These are phyloP conservation scores for Nothoprocta pentlandii DNA, from an alignment of 2,113 vertebrate species.

Conservation along the genomic window DNA sequence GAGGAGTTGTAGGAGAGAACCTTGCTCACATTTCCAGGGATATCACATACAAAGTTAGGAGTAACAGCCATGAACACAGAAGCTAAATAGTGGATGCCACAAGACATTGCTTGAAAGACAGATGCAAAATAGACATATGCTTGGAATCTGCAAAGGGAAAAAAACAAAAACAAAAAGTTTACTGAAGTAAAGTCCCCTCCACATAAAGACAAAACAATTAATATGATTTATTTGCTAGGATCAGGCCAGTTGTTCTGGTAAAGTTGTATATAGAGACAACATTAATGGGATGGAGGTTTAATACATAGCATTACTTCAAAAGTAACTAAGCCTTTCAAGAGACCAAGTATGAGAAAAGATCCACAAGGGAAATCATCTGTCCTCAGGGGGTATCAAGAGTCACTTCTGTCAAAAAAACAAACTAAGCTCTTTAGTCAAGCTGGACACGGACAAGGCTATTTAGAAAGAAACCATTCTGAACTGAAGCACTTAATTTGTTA, in stretches of 20 bases:
- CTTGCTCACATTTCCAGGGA: slow-evolving; percentile 83
- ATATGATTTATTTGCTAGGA: not conserved
- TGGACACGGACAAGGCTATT: not conserved
- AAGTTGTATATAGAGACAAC: not conserved
- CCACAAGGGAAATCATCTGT: not conserved
- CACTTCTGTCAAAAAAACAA: not conserved
- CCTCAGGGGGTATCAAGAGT: not conserved
- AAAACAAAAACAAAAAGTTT: not conserved
- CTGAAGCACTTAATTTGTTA: not conserved
- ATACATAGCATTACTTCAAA: not conserved
- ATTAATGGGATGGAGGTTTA: not conserved
- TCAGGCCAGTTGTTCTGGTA: not conserved
- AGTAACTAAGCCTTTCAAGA: not conserved
- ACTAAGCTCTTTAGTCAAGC: not conserved
- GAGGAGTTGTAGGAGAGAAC: slow-evolving; percentile 83
- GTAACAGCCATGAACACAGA: slow-evolving; percentile 91
- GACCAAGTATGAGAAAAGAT: not conserved
- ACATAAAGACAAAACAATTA: not conserved
- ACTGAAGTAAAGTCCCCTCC: not conserved
- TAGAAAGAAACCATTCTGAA: not conserved
- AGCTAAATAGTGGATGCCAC: slow-evolving; percentile 93
- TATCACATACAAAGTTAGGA: slow-evolving; percentile 85
- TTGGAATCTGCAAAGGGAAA: slow-evolving; percentile 85
- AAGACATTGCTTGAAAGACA: slow-evolving; percentile 89
- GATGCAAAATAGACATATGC: slow-evolving; percentile 89